These are phyloP conservation scores for Catamblyrhynchus diadema DNA, from an alignment of 2,797 vertebrate genomes.

Conservation along the genomic window DNA sequence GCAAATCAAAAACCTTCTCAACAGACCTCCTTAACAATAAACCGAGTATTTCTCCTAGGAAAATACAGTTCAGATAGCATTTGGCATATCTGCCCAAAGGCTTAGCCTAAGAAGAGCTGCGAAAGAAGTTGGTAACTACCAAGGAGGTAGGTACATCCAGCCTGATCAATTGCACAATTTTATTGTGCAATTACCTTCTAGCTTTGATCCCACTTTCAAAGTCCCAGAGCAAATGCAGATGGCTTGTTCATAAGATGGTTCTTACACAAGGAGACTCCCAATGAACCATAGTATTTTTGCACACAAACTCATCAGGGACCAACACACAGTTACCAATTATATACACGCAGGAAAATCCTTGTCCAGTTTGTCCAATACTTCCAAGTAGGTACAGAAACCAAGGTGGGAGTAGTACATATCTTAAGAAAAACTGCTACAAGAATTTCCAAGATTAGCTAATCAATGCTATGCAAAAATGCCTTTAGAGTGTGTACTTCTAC, in stretches of 20 bases:
- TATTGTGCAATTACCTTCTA: not conserved
- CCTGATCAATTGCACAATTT: not conserved
- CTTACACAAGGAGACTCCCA: not conserved
- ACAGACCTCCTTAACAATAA: not conserved
- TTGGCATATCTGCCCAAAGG: not conserved
- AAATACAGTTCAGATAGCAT: not conserved
- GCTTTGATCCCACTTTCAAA: conserved; percentile 13
- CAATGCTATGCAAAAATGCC: not conserved
- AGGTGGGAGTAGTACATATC: not conserved
- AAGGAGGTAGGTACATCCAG: not conserved
- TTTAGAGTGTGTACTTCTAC: not conserved
- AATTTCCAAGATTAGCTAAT: not conserved
- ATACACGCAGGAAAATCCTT: not conserved
- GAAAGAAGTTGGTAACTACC: not conserved
- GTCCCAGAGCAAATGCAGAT: not conserved
- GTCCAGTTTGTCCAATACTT: not conserved
- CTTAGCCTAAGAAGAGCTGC: not conserved
- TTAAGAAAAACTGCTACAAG: not conserved
- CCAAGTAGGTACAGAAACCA: not conserved
- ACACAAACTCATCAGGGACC: not conserved
- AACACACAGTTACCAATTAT: not conserved
- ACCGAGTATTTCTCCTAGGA: not conserved
- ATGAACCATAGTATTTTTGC: not conserved
- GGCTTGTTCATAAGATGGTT: not conserved
- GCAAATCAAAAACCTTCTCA: not conserved